Evolutionary conservation across 2,888 invertebrate genomes (phyloP).

Genomic region (Stenoptilia bipunctidactyla): DNA sequence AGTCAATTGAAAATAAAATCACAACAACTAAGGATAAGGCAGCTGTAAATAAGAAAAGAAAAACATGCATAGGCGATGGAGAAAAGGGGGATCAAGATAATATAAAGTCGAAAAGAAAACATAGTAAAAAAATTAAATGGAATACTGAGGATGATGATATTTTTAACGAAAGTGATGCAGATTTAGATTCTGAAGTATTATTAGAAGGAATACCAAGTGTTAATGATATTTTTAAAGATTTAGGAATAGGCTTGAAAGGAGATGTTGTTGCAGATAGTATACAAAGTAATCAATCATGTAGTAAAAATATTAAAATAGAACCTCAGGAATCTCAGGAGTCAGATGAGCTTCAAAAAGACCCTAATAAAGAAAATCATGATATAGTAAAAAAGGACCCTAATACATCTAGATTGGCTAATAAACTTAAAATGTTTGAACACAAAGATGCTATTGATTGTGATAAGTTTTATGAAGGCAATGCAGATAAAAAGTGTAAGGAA

Average conservation of each 20-base stretch:
- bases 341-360: no score
- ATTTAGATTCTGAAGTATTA: conserved; percentile 36
- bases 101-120: neutral
- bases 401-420: neutral
- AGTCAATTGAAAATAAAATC: conserved; percentile 20
- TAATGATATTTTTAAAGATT: conserved; percentile 47
- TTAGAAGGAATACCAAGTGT: conserved; percentile 58
- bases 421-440: neutral
- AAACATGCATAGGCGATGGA: conserved; percentile 18
- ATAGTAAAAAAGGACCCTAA: neutral
- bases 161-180: conserved; percentile 21
- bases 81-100: no score
- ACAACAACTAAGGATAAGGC: conserved; percentile 21
- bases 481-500: conserved; percentile 14
- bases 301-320: neutral
- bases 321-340: no score
- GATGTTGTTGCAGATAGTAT: neutral
- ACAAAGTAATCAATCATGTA: neutral
- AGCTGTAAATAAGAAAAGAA: conserved; percentile 11
- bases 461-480: conserved; percentile 25
- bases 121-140: conserved; percentile 9
- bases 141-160: conserved; percentile 7
- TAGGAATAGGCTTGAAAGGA: conserved; percentile 38
- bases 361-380: conserved; percentile 7
- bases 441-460: neutral